These are phyloP conservation scores for Neofelis nebulosa DNA, from an alignment of 2,113 vertebrate genomes.

Conservation along the genomic window DNA sequence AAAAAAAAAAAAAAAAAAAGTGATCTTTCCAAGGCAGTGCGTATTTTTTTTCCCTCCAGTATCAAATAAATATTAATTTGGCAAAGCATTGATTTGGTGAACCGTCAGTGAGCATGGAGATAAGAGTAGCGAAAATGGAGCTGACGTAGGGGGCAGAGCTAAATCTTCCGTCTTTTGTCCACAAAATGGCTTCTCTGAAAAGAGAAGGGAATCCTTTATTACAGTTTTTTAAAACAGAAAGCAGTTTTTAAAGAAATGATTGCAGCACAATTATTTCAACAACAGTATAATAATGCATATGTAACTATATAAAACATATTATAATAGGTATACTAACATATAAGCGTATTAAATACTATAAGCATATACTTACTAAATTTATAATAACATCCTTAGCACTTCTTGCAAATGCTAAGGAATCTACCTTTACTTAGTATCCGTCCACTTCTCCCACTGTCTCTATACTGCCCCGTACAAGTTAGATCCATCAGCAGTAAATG, in stretches of 20 bases:
- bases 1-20: too few species aligned
- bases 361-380: background rate
- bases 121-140: background rate
- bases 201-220: slow-evolving; percentile 3
- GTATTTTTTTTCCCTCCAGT: background rate
- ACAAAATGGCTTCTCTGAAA: background rate
- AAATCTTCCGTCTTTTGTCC: background rate
- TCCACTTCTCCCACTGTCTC: background rate
- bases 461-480: background rate
- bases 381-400: background rate
- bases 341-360: background rate
- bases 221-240: background rate
- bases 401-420: background rate
- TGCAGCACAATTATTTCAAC: background rate
- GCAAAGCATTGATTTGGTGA: background rate
- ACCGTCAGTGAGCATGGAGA: background rate
- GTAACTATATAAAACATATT: background rate
- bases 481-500: background rate
- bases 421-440: background rate
- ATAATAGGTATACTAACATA: background rate
- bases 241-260: background rate
- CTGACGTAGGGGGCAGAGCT: background rate
- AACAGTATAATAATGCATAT: background rate
- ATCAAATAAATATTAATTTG: slow-evolving; percentile 1
- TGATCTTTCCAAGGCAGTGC: background rate